phyloP scores from a whole-genome alignment of 2,797 vertebrate species.

The Sebastes trivittatus region DNA sequence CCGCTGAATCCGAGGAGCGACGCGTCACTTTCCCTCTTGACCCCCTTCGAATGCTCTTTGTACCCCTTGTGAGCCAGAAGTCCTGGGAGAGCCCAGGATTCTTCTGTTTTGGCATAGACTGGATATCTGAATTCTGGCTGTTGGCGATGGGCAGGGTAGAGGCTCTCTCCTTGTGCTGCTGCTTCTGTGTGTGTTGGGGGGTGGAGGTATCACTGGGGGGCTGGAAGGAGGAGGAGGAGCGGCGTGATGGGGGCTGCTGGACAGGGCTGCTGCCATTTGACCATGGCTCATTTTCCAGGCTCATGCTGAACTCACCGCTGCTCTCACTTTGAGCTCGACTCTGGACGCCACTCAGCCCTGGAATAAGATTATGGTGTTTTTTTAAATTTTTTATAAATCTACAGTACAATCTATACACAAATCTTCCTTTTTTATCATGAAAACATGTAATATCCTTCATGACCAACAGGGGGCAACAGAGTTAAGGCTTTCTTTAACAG shows the following conservation, averaged over 20 bases:
- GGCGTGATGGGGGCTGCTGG: conserved; percentile 81
- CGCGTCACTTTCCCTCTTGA: conserved; percentile 60
- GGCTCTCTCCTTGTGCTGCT: conserved; percentile 72
- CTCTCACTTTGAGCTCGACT: conserved; percentile 93
- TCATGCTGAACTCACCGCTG: conserved; percentile 91
- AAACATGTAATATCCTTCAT: neutral
- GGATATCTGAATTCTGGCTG: conserved; percentile 21
- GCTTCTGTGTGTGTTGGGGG: conserved; percentile 81
- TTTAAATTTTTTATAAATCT: neutral
- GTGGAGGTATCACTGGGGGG: conserved; percentile 77
- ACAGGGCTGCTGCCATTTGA: conserved; percentile 92
- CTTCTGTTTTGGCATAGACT: conserved; percentile 45
- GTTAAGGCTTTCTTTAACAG: neutral
- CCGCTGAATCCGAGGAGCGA: conserved; percentile 63
- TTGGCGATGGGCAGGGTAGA: conserved; percentile 9
- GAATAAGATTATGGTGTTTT: neutral
- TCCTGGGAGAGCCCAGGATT: conserved; percentile 54
- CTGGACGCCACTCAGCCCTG: conserved; percentile 77
- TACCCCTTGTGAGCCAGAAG: conserved; percentile 72
- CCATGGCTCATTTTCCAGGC: conserved; percentile 91
- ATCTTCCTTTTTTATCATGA: neutral
- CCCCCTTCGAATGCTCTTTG: conserved; percentile 70
- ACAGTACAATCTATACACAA: neutral
- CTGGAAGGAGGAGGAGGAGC: conserved; percentile 67
- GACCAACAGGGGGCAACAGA: conserved; percentile 68